phyloP scores from a whole-genome alignment of 1,140 invertebrate genomes.

The Hestina assimilis region DNA sequence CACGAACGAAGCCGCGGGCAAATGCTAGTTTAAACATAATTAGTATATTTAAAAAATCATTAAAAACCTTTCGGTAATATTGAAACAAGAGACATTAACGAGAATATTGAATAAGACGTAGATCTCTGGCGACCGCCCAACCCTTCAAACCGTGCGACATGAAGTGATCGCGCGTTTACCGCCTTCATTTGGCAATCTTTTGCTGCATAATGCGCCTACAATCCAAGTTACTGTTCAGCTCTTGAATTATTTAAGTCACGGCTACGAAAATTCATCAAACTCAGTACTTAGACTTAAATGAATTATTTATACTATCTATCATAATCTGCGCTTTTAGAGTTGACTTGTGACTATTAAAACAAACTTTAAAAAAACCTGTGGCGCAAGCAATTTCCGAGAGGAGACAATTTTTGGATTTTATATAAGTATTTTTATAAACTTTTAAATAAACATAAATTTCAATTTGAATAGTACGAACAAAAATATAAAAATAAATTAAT shows the following conservation, averaged over 20 bases:
- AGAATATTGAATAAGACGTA: conserved; percentile 25
- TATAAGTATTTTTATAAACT: too few species aligned
- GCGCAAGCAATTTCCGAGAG: too few species aligned
- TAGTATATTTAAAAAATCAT: too few species aligned
- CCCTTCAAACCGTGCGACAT: conserved; percentile 37
- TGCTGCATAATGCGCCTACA: conserved; percentile 42
- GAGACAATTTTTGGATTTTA: too few species aligned
- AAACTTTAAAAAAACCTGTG: not conserved
- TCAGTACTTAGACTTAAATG: not conserved
- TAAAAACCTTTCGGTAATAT: too few species aligned
- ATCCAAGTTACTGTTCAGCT: conserved; percentile 21
- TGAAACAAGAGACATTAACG: conserved; percentile 28
- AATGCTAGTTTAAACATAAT: too few species aligned
- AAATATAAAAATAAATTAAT: too few species aligned
- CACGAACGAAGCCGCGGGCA: too few species aligned
- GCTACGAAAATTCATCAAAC: not conserved
- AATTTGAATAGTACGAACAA: too few species aligned
- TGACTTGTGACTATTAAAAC: not conserved
- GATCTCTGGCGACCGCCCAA: conserved; percentile 48
- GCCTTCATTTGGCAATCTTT: conserved; percentile 59
- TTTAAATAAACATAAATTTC: too few species aligned
- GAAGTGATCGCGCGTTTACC: conserved; percentile 51
- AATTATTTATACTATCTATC: not conserved
- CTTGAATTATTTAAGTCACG: conserved; percentile 14
- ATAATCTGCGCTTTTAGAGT: too few species aligned